phyloP scores from a whole-genome alignment of 2,113 vertebrate species.

The Toxostoma redivivum region DNA sequence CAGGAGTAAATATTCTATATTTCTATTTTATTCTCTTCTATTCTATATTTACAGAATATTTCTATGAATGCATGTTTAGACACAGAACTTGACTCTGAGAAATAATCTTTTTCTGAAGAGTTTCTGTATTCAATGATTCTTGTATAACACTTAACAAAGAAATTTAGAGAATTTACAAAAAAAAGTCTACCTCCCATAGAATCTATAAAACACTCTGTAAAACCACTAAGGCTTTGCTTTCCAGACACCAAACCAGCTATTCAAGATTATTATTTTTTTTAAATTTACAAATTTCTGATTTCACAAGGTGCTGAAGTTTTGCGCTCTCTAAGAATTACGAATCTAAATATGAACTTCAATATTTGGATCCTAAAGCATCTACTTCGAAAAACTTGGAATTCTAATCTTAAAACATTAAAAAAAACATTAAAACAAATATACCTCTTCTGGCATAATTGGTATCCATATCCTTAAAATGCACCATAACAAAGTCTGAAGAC shows the following conservation, averaged over 20 bases:
- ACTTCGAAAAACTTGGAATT: background rate
- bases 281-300: background rate
- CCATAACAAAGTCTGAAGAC: conserved; percentile 93
- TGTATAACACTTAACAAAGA: background rate
- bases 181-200: background rate
- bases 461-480: conserved; percentile 97
- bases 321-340: background rate
- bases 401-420: background rate
- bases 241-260: background rate
- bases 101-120: background rate
- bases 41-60: background rate
- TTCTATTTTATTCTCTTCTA: too few relatives aligned
- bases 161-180: background rate
- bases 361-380: background rate
- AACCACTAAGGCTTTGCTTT: background rate
- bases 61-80: background rate
- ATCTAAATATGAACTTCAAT: background rate
- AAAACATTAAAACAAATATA: conserved; percentile 49
- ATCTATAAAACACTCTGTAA: background rate
- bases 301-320: background rate
- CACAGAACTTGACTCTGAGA: background rate
- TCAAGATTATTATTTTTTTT: background rate
- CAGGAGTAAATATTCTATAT: background rate
- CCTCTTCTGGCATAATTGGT: conserved; percentile 96
- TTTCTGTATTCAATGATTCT: background rate